Conservation (phyloP, 2,113 vertebrate species). For the Candoia aspera region DNA sequence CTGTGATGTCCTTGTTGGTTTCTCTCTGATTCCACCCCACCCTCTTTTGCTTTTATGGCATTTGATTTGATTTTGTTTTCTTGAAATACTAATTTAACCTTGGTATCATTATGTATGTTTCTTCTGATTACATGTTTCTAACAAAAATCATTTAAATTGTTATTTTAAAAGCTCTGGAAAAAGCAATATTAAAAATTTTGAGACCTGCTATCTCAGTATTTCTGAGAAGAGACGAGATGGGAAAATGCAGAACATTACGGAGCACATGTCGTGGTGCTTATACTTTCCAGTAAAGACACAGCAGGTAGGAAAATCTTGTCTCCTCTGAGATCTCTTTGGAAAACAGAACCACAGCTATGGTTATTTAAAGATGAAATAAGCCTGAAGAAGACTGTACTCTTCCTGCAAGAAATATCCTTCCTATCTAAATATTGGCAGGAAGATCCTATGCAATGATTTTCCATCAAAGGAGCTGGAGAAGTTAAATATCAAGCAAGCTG, state of each 20-base stretch:
- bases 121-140: not conserved
- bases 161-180: no score
- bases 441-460: not conserved
- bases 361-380: conserved; percentile 5
- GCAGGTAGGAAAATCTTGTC: not conserved
- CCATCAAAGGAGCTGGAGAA: not conserved
- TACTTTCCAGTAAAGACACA: not conserved
- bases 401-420: not conserved
- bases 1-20: not conserved
- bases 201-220: no score
- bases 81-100: not conserved
- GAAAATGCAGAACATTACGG: not conserved
- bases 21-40: not conserved
- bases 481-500: not conserved
- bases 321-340: not conserved
- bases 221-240: no score
- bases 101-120: not conserved
- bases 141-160: not conserved
- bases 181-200: no score
- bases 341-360: conserved; percentile 31
- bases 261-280: not conserved
- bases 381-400: conserved; percentile 27
- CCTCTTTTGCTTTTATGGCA: no score
- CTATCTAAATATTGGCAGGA: conserved; percentile 4
- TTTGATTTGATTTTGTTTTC: not conserved